These are phyloP conservation scores for Clarias batrachus DNA, from an alignment of 2,113 vertebrate genomes.

Conservation along the genomic window DNA sequence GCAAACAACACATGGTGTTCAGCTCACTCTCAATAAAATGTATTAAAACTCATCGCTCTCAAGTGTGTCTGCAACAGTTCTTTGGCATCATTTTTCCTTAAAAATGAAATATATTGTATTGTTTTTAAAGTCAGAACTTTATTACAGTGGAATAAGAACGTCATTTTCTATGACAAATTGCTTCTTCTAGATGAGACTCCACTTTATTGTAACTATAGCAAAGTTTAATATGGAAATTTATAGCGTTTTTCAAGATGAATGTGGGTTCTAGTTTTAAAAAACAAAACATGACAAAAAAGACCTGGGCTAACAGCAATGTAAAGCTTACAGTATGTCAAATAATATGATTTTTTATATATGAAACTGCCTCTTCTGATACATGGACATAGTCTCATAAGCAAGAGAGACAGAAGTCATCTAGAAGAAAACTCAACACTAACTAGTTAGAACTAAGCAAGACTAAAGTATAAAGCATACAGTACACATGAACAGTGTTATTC, in stretches of 20 bases:
- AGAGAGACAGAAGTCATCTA: neutral
- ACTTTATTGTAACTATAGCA: conserved; percentile 1
- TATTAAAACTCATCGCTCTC: neutral
- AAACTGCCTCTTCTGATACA: neutral
- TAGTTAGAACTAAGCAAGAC: neutral
- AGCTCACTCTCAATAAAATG: conserved; percentile 3
- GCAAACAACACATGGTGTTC: conserved; percentile 11
- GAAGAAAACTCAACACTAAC: neutral
- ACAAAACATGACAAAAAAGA: neutral
- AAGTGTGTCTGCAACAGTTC: neutral
- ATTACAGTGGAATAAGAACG: neutral
- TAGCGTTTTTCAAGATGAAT: neutral
- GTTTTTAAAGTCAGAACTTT: conserved; percentile 19
- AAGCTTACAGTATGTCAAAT: no score
- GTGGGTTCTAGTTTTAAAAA: neutral
- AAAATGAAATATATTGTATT: conserved; percentile 23
- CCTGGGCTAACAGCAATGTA: neutral
- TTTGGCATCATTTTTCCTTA: conserved; percentile 25
- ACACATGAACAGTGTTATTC: no score
- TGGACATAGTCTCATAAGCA: neutral
- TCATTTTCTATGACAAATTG: conserved; percentile 11
- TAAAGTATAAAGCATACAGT: no score
- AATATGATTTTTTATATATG: no score
- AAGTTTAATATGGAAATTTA: conserved; percentile 24
- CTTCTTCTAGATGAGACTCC: neutral